A percentile compares a stretch with the other conserved stretches of the same genome.
These are phyloP conservation scores for Iguana delicatissima DNA, from an alignment of 2,797 vertebrate species.

Conservation along the genomic window DNA sequence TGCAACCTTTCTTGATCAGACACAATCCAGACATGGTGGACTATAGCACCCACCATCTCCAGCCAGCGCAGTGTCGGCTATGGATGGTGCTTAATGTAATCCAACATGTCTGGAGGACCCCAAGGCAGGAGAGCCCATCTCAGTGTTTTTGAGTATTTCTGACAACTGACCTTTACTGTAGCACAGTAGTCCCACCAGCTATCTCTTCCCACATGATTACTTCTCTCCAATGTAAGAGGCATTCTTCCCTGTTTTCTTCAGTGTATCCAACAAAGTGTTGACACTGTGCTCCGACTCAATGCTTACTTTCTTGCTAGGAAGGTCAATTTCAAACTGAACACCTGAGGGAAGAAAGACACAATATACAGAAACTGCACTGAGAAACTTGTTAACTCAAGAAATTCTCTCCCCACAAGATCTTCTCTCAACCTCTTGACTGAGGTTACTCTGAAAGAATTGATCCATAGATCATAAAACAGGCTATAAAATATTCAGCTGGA, in stretches of 20 bases:
- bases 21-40: no score
- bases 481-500: neutral
- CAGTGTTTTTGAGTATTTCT: neutral
- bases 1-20: no score
- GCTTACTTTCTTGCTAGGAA: slow-evolving; percentile 92
- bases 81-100: neutral
- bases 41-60: no score
- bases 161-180: slow-evolving; percentile 35
- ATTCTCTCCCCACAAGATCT: no score
- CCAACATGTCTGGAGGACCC: neutral
- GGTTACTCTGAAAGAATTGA: neutral
- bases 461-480: neutral
- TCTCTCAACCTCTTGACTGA: neutral
- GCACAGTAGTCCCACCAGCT: neutral
- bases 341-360: slow-evolving; percentile 72
- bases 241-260: slow-evolving; percentile 93
- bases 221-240: slow-evolving; percentile 89
- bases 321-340: slow-evolving; percentile 92
- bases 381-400: neutral
- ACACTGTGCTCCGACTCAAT: slow-evolving; percentile 88
- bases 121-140: neutral
- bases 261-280: slow-evolving; percentile 85
- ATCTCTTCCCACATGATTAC: slow-evolving; percentile 60
- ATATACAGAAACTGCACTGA: neutral
- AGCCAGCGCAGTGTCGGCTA: no score